Evolutionary conservation across 2,797 vertebrate genomes (phyloP).

Genomic region (Onychomys arenicola): DNA sequence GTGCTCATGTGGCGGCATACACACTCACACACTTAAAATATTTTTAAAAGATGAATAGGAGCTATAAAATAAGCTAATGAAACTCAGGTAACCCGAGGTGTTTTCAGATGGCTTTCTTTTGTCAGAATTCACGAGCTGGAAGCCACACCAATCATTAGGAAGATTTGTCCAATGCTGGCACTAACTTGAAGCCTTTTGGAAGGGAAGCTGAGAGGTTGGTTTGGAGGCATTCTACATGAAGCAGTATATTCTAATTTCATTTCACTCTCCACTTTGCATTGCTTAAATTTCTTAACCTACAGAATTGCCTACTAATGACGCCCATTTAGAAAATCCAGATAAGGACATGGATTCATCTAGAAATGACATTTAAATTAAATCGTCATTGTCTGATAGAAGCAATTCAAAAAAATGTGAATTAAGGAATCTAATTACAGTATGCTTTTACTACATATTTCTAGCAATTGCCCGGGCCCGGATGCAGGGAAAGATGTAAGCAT

Average conservation of each 20-base stretch:
- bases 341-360: conserved; percentile 33
- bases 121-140: not conserved
- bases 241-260: not conserved
- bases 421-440: conserved; percentile 14
- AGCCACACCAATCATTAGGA: not conserved
- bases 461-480: not conserved
- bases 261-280: conserved; percentile 9
- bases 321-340: not conserved
- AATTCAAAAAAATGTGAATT: conserved; percentile 60
- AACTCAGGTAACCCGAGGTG: not conserved
- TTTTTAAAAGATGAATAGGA: not conserved
- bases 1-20: not conserved
- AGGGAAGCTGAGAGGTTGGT: not conserved
- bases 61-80: not conserved
- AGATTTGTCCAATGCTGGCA: not conserved
- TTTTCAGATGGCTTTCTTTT: not conserved
- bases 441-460: not conserved
- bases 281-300: not conserved
- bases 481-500: not conserved
- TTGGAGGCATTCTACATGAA: not conserved
- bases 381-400: conserved; percentile 18
- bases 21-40: not conserved
- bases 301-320: not conserved
- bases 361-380: conserved; percentile 46
- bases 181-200: not conserved